Evolutionary conservation across 2,888 invertebrate species (phyloP).

Genomic region (Epiblema foenella): DNA sequence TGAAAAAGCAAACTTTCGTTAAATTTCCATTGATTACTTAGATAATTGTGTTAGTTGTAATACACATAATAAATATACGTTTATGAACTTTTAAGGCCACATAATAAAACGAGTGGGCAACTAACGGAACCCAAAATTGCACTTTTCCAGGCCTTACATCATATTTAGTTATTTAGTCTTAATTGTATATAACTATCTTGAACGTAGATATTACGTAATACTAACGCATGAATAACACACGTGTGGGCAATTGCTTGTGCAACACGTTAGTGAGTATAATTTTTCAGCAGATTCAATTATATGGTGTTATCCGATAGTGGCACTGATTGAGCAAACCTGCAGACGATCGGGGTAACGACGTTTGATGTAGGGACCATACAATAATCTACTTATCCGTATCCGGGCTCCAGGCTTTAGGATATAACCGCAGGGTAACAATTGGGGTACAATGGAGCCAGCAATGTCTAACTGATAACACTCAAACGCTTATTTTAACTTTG

Average conservation of each 20-base stretch:
- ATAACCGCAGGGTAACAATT: too few relatives aligned
- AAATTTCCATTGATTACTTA: too few relatives aligned
- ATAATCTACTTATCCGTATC: background rate
- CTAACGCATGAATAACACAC: background rate
- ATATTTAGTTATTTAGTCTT: background rate
- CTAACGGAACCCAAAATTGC: too few relatives aligned
- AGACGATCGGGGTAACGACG: conserved; percentile 11
- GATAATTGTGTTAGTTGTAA: too few relatives aligned
- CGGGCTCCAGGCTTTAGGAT: too few relatives aligned
- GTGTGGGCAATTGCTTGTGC: background rate
- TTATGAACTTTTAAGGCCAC: too few relatives aligned
- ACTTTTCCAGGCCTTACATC: background rate
- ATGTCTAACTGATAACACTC: too few relatives aligned
- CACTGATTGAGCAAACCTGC: conserved; percentile 22
- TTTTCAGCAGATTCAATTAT: conserved; percentile 25
- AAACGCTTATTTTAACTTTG: too few relatives aligned
- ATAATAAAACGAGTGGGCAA: too few relatives aligned
- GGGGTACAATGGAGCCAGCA: too few relatives aligned
- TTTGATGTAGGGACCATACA: background rate
- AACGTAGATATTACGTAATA: background rate
- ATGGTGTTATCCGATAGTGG: conserved; percentile 28
- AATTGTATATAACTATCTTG: background rate
- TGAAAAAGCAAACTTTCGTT: too few relatives aligned
- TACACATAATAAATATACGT: too few relatives aligned
- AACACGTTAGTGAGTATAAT: conserved; percentile 19